Base-by-base conservation (phyloP, 2,797 vertebrate species). In the Lophura swinhoii region DNA sequence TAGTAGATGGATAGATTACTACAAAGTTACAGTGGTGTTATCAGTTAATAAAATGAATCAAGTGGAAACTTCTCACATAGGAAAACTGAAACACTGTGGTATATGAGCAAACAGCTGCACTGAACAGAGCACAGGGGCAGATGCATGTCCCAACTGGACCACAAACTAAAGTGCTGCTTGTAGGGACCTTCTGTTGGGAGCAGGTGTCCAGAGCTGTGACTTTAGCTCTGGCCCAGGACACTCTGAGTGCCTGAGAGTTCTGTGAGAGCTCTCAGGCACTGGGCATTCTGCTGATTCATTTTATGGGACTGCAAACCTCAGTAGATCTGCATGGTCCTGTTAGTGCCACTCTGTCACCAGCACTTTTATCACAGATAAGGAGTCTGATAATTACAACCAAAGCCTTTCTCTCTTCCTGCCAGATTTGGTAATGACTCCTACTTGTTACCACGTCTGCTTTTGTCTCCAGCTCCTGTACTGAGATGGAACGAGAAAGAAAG, bases 201-300 rank as follows among this genome's bases (percentile, higher is more conserved):
- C 28, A 58, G 33, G 63, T 0, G 0, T 11, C 16, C 0, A 0
- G 66, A 90, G 12, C 64, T 29, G 18, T 66, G 62, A 73, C 37
- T 69, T 69, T 55, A 85, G 21, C 51, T 93, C 69, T 90, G 66
- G 63, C 37, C 33, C 43, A 66, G 69, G 78, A n/a, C 8, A 43
- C 10, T 88, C 66, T 76, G 20, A n/a, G n/a, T n/a, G n/a, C n/a
- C n/a, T n/a, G n/a, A n/a, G n/a, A n/a, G n/a, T n/a, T 88, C 66
- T 76, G 20, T 9, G n/a, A 68, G 20, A 29, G 23, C 43, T 83
- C 10, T 70, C 23, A 28, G 23, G 20, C 39, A 49, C 15, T n/a
- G 37, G 9, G 12, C 7, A 71, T 6, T 9, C 21, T 74, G 56
- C 22, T 79, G 17, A 33, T 85, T 24, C 46, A 55, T 68, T 56